Conservation (phyloP, 2,888 invertebrate genomes). For the Cryptus armator region DNA sequence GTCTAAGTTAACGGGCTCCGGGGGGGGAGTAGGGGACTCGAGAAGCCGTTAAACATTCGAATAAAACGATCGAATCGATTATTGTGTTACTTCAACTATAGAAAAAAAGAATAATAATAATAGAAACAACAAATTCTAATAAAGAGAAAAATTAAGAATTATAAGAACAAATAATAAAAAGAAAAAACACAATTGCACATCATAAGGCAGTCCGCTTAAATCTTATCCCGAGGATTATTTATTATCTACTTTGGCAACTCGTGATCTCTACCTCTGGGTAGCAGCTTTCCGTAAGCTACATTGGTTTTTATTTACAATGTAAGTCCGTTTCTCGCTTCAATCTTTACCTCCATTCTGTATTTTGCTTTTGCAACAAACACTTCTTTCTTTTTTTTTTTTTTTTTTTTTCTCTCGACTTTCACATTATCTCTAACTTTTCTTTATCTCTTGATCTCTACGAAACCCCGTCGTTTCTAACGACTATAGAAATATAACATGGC, state of each 20-base stretch:
- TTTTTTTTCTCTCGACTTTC: constrained; percentile 27
- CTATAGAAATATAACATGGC: constrained; percentile 70
- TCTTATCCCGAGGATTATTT: constrained; percentile 69
- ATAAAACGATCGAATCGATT: constrained; percentile 38
- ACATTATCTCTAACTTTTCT: constrained; percentile 21
- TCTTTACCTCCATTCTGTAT: constrained; percentile 45
- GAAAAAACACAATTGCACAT: constrained; percentile 72
- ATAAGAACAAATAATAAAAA: constrained; percentile 53
- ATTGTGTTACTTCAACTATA: constrained; percentile 21
- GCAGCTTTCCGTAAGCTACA: constrained; percentile 64
- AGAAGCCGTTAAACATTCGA: constrained; percentile 17
- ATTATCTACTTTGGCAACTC: constrained; percentile 74
- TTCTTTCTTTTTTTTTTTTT: constrained; percentile 19
- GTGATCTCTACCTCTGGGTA: constrained; percentile 66
- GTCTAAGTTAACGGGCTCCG: constrained; percentile 32
- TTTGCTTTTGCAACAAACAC: background rate
- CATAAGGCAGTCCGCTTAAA: constrained; percentile 71
- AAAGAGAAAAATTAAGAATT: constrained; percentile 32
- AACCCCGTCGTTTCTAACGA: constrained; percentile 56
- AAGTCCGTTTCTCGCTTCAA: constrained; percentile 35
- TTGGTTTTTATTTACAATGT: constrained; percentile 66
- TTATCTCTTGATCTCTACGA: constrained; percentile 34
- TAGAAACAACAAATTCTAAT: constrained; percentile 29
- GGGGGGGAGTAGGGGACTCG: background rate
- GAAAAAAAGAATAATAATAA: constrained; percentile 32